Evolutionary conservation across 2,113 vertebrate species (phyloP).

Genomic region (Polyodon spathula): DNA sequence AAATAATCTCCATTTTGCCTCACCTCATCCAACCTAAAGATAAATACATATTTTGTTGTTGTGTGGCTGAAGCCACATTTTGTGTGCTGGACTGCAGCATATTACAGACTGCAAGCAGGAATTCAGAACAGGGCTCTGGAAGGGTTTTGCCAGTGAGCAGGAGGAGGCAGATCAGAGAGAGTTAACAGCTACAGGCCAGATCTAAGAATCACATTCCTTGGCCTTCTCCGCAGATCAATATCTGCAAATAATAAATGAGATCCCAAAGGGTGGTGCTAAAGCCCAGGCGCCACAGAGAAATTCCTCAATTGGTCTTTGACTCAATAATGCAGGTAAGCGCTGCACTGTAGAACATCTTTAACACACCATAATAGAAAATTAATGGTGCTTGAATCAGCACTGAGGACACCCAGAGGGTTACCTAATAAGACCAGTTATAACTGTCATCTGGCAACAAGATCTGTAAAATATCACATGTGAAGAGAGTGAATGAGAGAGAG

Average conservation of each 20-base stretch:
- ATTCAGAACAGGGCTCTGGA: not conserved
- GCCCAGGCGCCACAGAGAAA: conserved; percentile 65
- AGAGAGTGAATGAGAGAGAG: conserved; percentile 27
- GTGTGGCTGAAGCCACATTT: no score
- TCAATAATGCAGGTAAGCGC: conserved; percentile 85
- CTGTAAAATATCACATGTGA: conserved; percentile 64
- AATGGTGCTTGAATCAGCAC: conserved; percentile 87
- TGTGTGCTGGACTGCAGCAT: no score
- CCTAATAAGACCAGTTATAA: conserved; percentile 78
- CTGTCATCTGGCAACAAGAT: conserved; percentile 66
- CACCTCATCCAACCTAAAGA: no score
- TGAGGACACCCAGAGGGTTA: conserved; percentile 79
- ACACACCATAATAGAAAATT: conserved; percentile 90
- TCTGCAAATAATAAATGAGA: conserved; percentile 98
- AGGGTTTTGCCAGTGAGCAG: conserved; percentile 24
- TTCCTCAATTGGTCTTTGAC: conserved; percentile 79
- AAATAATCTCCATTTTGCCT: no score
- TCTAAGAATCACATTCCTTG: conserved; percentile 71
- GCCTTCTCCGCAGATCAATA: conserved; percentile 85
- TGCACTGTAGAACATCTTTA: conserved; percentile 79
- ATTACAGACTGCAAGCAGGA: no score
- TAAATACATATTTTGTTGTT: no score
- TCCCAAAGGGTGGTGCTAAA: conserved; percentile 83
- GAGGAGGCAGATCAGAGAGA: conserved; percentile 47
- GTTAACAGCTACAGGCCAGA: conserved; percentile 71